These are phyloP conservation scores for Pachycephala philippinensis DNA, from an alignment of 2,113 vertebrate genomes.

Conservation along the genomic window DNA sequence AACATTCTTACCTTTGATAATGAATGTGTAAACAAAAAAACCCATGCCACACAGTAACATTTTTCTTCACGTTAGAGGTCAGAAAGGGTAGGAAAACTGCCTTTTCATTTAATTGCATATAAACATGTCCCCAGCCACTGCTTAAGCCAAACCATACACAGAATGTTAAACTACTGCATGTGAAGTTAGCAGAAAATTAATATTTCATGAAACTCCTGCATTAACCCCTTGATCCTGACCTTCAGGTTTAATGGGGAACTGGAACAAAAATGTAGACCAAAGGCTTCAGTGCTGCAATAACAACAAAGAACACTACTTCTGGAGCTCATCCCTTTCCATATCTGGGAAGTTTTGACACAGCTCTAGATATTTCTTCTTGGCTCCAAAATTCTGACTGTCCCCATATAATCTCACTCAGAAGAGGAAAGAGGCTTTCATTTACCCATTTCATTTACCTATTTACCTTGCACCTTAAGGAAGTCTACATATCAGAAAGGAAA, in stretches of 20 bases:
- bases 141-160: conserved; percentile 11
- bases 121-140: conserved; percentile 53
- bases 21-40: background rate
- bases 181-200: conserved; percentile 56
- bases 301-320: background rate
- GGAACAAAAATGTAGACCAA: conserved; percentile 8
- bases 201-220: conserved; percentile 47
- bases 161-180: conserved; percentile 38
- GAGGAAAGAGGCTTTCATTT: background rate
- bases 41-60: background rate
- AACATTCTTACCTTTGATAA: conserved; percentile 19
- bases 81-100: conserved; percentile 24
- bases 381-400: background rate
- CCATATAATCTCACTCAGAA: background rate
- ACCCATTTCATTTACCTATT: background rate
- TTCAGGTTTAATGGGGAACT: conserved; percentile 17
- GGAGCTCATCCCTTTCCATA: background rate
- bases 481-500: background rate
- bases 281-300: background rate
- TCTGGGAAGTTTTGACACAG: background rate
- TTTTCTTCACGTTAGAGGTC: conserved; percentile 41
- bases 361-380: background rate
- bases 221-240: conserved; percentile 44
- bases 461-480: background rate
- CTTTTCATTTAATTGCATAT: conserved; percentile 54